phyloP scores from a whole-genome alignment of 2,113 vertebrate species.

The Promerops cafer region DNA sequence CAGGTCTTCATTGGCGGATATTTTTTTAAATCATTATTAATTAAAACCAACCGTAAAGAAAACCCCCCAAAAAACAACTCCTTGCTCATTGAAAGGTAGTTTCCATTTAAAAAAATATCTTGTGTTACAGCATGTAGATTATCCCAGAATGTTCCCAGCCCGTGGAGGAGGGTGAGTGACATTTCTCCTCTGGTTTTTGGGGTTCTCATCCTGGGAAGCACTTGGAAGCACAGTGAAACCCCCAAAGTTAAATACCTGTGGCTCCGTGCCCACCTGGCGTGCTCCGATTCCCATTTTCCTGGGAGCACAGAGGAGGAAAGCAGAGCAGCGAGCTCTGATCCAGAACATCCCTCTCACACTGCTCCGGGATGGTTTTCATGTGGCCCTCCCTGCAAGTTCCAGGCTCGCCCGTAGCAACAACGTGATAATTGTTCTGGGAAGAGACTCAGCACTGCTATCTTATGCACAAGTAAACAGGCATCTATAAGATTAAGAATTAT shows the following conservation, averaged over 20 bases:
- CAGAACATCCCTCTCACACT: neutral
- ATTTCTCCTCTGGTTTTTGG: neutral
- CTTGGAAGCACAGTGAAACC: neutral
- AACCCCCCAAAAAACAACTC: accelerated
- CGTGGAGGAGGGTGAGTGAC: accelerated
- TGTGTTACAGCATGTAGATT: neutral
- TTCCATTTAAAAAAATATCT: neutral
- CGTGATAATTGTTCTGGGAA: conserved; percentile 58
- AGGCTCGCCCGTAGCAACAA: neutral
- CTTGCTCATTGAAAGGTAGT: neutral
- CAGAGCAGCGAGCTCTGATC: neutral
- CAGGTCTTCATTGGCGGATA: neutral
- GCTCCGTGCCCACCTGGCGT: accelerated
- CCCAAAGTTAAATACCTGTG: neutral
- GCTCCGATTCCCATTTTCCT: neutral
- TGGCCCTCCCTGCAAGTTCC: neutral
- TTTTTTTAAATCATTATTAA: conserved; percentile 4
- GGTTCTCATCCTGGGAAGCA: neutral
- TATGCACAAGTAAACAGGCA: conserved; percentile 65
- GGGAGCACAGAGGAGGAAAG: neutral
- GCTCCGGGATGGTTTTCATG: neutral
- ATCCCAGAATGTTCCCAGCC: neutral
- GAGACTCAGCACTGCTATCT: conserved; percentile 47
- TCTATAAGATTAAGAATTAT: conserved; percentile 71
- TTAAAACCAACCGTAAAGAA: neutral